Evolutionary conservation across 2,888 invertebrate genomes (phyloP).

Genomic region (Aspidiotus destructor): DNA sequence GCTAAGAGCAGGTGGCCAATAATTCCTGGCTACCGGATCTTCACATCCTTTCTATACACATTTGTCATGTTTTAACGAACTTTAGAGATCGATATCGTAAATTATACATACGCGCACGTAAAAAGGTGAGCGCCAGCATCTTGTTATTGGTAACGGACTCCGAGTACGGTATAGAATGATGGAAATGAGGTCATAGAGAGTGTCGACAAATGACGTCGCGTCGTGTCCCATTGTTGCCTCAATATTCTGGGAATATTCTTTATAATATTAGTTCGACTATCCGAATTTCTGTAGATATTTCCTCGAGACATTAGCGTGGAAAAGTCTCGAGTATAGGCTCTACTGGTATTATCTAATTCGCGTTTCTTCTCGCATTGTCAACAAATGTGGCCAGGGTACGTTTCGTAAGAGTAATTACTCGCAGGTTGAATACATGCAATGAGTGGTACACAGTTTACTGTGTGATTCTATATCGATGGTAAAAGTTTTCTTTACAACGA

Average conservation of each 20-base stretch:
- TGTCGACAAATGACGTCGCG: background rate
- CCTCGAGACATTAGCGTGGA: background rate
- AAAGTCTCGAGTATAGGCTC: background rate
- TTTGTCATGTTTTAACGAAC: constrained; percentile 4
- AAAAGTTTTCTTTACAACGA: too few species aligned
- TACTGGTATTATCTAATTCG: too few species aligned
- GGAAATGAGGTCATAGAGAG: background rate
- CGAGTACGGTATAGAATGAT: background rate
- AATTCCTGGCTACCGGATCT: constrained; percentile 28
- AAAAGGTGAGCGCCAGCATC: constrained; percentile 1
- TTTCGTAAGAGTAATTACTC: too few species aligned
- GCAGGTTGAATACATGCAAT: too few species aligned
- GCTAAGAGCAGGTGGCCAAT: constrained; percentile 27
- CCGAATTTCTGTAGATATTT: background rate
- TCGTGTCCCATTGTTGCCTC: constrained; percentile 1
- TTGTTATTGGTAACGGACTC: background rate
- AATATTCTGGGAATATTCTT: background rate
- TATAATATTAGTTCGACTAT: background rate
- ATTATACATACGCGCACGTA: too few species aligned
- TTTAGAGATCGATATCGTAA: constrained; percentile 8
- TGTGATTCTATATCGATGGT: too few species aligned
- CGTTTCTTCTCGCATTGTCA: too few species aligned
- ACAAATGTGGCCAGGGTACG: too few species aligned
- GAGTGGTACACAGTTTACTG: too few species aligned
- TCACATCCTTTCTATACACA: constrained; percentile 23